A percentile compares a stretch with the other conserved stretches of the same genome.
Evolutionary conservation across 2,888 invertebrate genomes (phyloP).

Genomic region (Coremacera marginata): DNA sequence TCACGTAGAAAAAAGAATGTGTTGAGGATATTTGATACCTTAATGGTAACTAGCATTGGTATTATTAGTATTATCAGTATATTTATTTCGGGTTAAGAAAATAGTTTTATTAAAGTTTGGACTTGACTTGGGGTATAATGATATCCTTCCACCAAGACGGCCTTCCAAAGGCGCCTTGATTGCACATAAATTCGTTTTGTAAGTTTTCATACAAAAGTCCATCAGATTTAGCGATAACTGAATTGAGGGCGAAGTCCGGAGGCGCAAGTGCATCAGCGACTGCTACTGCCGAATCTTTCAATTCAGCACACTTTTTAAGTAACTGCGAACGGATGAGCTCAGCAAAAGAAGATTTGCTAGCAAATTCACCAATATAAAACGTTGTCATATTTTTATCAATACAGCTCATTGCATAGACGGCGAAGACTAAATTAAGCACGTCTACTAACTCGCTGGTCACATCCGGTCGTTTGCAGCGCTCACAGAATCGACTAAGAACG

Average conservation of each 20-base stretch:
- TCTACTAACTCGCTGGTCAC: conserved; percentile 61
- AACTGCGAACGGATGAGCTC: conserved; percentile 77
- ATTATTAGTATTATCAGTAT: too few species aligned
- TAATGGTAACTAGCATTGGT: too few species aligned
- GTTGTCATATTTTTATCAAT: conserved; percentile 80
- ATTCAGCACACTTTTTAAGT: conserved; percentile 75
- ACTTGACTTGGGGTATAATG: conserved; percentile 62
- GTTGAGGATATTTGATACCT: too few species aligned
- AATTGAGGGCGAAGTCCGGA: conserved; percentile 90
- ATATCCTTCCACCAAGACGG: conserved; percentile 82
- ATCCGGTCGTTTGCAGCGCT: conserved; percentile 62
- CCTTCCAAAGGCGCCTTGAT: conserved; percentile 77
- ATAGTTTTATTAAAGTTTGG: conserved; percentile 58
- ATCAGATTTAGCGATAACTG: conserved; percentile 86
- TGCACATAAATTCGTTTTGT: conserved; percentile 78
- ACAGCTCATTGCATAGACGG: conserved; percentile 73
- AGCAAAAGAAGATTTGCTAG: conserved; percentile 72
- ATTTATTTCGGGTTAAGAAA: too few species aligned
- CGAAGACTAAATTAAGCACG: conserved; percentile 71
- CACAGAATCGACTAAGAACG: conserved; percentile 68
- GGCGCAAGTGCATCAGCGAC: conserved; percentile 90
- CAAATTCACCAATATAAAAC: conserved; percentile 75
- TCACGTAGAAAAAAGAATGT: too few species aligned
- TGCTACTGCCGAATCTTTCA: conserved; percentile 82
- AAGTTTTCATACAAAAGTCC: conserved; percentile 79